Evolutionary conservation across 2,888 invertebrate species (phyloP), one percentile per base, ranked within the genome.

Genomic region (Megaustenia siamemsis): DNA sequence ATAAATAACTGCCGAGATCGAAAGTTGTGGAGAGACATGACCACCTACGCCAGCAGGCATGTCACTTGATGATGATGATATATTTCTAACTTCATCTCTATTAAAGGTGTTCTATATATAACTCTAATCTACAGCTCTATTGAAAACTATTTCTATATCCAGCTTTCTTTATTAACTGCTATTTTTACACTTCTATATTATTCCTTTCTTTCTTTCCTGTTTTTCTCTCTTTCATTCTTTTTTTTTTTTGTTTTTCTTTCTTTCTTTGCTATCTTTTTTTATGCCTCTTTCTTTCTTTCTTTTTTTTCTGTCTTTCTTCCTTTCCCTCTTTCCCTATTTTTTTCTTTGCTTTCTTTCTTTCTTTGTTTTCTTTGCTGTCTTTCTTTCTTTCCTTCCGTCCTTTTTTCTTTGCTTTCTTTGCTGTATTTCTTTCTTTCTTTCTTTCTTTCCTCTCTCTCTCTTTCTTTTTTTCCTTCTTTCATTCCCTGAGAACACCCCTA

Each of bases 261-360:
- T 77, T 56, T 77, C 35, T 35, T 49, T 56, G n/a, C n/a, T n/a
- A 24, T n/a, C 60, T 3, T 60, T 24, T 12, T 21, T n/a, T 18
- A 0, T 12, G 43, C 40, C 45, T 40, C 24, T 40, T 40, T 73
- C 40, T 69, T 40, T 3, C 40, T 69, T 8, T 73, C 40, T 3
- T n/a, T 21, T 77, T 35, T 77, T 8, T 53, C 53, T 77, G 56
- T 77, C 35, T 35, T 49, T 56, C 35, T 77, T 43, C 28, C 45
- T 75, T 35, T 49, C 28, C 56, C n/a, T 77, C 53, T 77, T 77
- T 21, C 24, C 32, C 75, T 53, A 28, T 45, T 49, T 45, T n/a
- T 77, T 21, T 28, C n/a, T 53, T 35, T 53, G 21, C 35, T 35
- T 53, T 1, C 32, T 32, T 53, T 28, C 35, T 56, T 32, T 32